A percentile compares a stretch with the other conserved stretches of the same genome.
These are phyloP conservation scores for Salvelinus fontinalis DNA, from an alignment of 2,113 vertebrate genomes.

Conservation along the genomic window DNA sequence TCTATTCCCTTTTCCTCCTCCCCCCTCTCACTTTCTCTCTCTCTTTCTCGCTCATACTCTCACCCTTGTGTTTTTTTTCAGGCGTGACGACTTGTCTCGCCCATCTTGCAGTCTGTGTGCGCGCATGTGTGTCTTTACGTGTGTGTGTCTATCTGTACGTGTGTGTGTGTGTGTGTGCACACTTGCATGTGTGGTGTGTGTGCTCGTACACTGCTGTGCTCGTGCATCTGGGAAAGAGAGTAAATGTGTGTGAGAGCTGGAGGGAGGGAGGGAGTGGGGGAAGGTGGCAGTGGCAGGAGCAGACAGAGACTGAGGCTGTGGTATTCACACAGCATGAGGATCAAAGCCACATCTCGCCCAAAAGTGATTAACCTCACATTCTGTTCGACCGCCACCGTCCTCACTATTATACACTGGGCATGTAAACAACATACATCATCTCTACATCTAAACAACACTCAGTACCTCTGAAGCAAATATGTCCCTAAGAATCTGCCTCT, in stretches of 20 bases:
- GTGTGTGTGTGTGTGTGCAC: not conserved
- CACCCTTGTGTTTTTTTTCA: conserved; percentile 55
- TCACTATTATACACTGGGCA: conserved; percentile 28
- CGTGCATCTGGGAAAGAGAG: conserved; percentile 1
- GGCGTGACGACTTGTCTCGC: conserved; percentile 62
- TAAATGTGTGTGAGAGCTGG: conserved; percentile 19
- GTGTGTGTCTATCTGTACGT: conserved; percentile 41
- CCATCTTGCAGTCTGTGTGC: conserved; percentile 46
- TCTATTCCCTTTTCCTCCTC: conserved; percentile 47
- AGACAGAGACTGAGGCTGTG: conserved; percentile 57
- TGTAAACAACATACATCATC: conserved; percentile 13
- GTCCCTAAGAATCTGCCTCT: not conserved
- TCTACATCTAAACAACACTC: not conserved
- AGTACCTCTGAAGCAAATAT: conserved; percentile 11
- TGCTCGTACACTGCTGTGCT: not conserved
- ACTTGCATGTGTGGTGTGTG: conserved; percentile 6
- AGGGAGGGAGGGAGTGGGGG: conserved; percentile 2
- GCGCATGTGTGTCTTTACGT: conserved; percentile 16
- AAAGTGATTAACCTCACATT: conserved; percentile 62
- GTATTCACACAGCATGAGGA: conserved; percentile 63
- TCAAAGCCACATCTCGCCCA: conserved; percentile 59
- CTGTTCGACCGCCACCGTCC: conserved; percentile 46
- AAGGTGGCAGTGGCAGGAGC: conserved; percentile 19
- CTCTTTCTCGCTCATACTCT: conserved; percentile 51
- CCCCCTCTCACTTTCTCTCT: conserved; percentile 50